Evolutionary conservation across 2,888 invertebrate genomes (phyloP).

Genomic region (Argynnis bischoffii): DNA sequence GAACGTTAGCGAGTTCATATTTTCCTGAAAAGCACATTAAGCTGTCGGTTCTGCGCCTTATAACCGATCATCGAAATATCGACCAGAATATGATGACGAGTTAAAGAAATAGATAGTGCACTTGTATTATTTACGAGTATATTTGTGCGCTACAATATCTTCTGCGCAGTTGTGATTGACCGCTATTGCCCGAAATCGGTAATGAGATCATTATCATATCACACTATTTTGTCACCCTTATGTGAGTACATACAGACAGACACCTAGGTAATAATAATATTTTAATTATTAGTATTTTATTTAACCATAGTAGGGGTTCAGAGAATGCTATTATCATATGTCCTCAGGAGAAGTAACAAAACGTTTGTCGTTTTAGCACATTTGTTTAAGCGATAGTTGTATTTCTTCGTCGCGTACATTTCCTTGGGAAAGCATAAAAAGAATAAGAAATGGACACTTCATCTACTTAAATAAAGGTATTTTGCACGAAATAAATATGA

Average conservation of each 20-base stretch:
- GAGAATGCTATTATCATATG: constrained; percentile 76
- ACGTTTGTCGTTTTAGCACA: constrained; percentile 81
- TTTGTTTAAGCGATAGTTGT: constrained; percentile 77
- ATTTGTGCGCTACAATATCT: too few relatives aligned
- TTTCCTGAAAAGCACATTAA: too few relatives aligned
- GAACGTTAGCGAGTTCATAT: too few relatives aligned
- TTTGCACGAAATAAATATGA: constrained; percentile 30
- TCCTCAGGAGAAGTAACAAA: constrained; percentile 70
- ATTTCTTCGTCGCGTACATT: constrained; percentile 71
- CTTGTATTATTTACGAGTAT: too few relatives aligned
- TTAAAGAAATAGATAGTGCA: too few relatives aligned
- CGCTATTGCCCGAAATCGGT: too few relatives aligned
- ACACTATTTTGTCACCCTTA: too few relatives aligned
- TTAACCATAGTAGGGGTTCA: constrained; percentile 52
- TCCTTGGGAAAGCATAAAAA: constrained; percentile 54
- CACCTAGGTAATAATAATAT: background rate
- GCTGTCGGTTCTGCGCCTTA: too few relatives aligned
- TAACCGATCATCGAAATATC: too few relatives aligned
- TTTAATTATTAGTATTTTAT: background rate
- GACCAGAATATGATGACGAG: too few relatives aligned
- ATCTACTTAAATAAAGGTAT: constrained; percentile 43
- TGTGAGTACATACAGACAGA: background rate
- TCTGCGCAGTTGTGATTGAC: too few relatives aligned
- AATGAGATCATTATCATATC: too few relatives aligned
- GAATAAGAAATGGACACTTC: constrained; percentile 50